Evolutionary conservation across 2,888 invertebrate genomes (phyloP), one percentile per base, ranked within the genome.

Genomic region (Pseudococcus longispinus): DNA sequence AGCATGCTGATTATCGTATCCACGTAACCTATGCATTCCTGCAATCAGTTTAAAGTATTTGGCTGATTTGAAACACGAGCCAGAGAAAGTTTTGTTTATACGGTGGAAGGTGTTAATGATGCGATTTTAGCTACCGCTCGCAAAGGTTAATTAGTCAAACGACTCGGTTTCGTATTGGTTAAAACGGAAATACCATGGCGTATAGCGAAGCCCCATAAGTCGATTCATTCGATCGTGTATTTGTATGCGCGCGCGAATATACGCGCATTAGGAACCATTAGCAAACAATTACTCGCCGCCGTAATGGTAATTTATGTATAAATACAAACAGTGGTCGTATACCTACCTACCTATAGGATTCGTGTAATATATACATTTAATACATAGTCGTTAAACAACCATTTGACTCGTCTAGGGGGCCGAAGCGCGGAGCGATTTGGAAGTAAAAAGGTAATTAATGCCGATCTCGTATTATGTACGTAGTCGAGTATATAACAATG

Each of bases 201-300:
- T 70, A 18, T 70, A 70, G 0, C 5, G 2, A 37, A 29, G 70
- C 29, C 32, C n/a, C n/a, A n/a, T n/a, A n/a, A 70, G 13, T 29
- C 15, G 23, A 26, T 65, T 26, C 37, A 37, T 37, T 37, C 8
- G 26, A 13, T 13, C 51, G 51, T 20, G 13, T 65, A 26, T 5
- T 11, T 9, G 23, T 23, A 23, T 60, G 60, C 23, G 60, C 60
- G 23, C 15, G 70, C 70, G 70, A 70, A 70, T 29, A 29, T 70
- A 70, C 70, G 26, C 70, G 26, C 32, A 70, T 70, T 32, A 70
- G 70, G 70, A 70, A 70, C 70, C 70, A 70, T 70, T 70, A 70
- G 29, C 70, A 29, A 70, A 70, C 70, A 70, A 70, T 70, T 70
- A 70, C 32, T 70, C 32, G 70, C 23, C 13, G 60, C 15, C 0